Percentiles rank a stretch among this genome's conserved stretches.
These are phyloP conservation scores for Atlantisia rogersi DNA, from an alignment of 2,113 vertebrate genomes.

Conservation along the genomic window DNA sequence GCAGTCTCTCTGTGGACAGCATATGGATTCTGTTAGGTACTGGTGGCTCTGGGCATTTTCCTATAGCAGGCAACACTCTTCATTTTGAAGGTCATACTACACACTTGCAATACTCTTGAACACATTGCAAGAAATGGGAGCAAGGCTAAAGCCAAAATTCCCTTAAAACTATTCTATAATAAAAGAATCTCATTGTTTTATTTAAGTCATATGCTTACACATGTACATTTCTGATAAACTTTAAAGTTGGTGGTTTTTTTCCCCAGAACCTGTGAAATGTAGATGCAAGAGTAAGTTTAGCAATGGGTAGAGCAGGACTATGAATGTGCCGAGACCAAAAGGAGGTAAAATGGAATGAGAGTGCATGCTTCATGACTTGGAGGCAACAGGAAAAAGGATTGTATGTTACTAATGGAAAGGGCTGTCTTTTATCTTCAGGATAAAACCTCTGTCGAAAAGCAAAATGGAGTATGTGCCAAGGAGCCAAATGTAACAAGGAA, in stretches of 20 bases:
- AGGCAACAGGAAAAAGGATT: neutral
- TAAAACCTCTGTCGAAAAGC: neutral
- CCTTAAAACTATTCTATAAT: neutral
- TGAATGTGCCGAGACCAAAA: neutral
- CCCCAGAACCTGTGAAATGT: neutral
- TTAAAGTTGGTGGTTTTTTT: neutral
- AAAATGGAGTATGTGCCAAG: neutral
- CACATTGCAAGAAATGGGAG: neutral
- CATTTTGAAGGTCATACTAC: neutral
- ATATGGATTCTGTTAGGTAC: neutral
- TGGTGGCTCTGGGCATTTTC: neutral
- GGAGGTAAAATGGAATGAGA: neutral
- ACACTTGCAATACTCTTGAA: neutral
- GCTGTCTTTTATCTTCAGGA: neutral
- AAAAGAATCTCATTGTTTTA: neutral
- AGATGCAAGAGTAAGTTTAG: neutral
- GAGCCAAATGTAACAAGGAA: neutral
- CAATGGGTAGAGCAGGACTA: neutral
- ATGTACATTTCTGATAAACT: neutral
- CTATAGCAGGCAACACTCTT: rapidly evolving
- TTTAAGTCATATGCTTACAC: neutral
- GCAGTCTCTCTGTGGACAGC: neutral
- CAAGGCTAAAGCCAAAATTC: neutral
- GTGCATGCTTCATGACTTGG: neutral
- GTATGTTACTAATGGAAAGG: neutral